Conservation (phyloP, 1,140 invertebrate genomes). For the Pteromalus puparum region DNA sequence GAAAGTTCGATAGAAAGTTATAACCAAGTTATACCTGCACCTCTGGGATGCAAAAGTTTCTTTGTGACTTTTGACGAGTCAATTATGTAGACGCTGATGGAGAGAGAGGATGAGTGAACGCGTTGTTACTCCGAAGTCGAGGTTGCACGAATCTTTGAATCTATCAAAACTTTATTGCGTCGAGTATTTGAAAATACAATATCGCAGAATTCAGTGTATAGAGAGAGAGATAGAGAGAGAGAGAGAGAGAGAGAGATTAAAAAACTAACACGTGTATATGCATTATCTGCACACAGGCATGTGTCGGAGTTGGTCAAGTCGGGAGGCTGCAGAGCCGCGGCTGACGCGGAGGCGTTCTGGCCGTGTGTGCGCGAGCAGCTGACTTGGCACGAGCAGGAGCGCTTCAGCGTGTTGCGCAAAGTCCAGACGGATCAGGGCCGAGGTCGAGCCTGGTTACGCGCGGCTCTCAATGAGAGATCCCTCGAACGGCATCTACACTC, state of each 20-base stretch:
- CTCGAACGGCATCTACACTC: slow-evolving; percentile 90
- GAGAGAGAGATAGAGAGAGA: too few relatives aligned
- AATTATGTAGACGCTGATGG: too few relatives aligned
- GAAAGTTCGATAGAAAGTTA: too few relatives aligned
- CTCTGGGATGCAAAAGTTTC: too few relatives aligned
- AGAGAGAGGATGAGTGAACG: too few relatives aligned
- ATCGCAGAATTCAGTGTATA: too few relatives aligned
- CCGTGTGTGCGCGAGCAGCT: slow-evolving; percentile 83
- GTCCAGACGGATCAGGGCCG: slow-evolving; percentile 88
- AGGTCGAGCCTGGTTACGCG: slow-evolving; percentile 90
- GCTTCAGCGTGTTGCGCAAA: slow-evolving; percentile 87
- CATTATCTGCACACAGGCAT: slow-evolving; percentile 69
- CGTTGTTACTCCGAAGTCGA: not conserved
- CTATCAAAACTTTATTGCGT: not conserved
- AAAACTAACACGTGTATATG: not conserved
- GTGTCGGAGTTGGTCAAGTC: slow-evolving; percentile 77
- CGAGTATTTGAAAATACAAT: too few relatives aligned
- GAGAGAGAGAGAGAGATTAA: too few relatives aligned
- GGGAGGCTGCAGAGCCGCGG: slow-evolving; percentile 65
- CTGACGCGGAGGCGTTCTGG: slow-evolving; percentile 78
- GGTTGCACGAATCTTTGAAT: not conserved
- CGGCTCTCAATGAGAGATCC: slow-evolving; percentile 91
- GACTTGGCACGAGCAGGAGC: slow-evolving; percentile 90
- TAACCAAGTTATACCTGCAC: too few relatives aligned
- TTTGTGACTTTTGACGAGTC: too few relatives aligned